Evolutionary conservation across 2,797 vertebrate genomes (phyloP).

Genomic region (Rhadinocentrus ornatus): DNA sequence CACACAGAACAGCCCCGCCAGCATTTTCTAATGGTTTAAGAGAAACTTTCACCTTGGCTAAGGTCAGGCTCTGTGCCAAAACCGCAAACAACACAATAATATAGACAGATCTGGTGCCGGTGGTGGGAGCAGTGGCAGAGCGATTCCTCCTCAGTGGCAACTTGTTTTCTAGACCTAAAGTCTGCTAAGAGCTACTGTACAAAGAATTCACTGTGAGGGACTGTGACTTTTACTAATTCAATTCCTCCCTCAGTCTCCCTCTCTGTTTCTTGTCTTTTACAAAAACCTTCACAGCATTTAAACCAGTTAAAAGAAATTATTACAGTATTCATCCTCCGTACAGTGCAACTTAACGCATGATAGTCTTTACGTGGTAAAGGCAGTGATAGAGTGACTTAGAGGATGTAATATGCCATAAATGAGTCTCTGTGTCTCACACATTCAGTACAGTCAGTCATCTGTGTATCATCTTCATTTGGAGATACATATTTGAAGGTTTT

Average conservation of each 20-base stretch:
- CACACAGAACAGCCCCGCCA: not conserved
- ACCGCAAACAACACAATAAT: constrained; percentile 18
- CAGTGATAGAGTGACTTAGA: constrained; percentile 20
- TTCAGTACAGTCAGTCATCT: not conserved
- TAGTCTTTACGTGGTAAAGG: constrained; percentile 49
- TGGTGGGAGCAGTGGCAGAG: constrained; percentile 1
- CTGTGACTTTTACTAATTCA: constrained; percentile 37
- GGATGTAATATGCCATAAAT: constrained; percentile 34
- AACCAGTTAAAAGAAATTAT: constrained; percentile 42
- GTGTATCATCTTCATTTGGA: not conserved
- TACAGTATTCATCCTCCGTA: constrained; percentile 34
- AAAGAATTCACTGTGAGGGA: constrained; percentile 16
- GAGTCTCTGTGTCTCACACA: constrained; percentile 8
- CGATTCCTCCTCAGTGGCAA: constrained; percentile 10
- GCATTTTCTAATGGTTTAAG: constrained; percentile 19
- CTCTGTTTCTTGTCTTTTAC: constrained; percentile 25
- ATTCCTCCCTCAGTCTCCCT: constrained; percentile 8
- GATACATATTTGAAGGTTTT: not conserved
- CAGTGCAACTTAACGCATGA: constrained; percentile 46
- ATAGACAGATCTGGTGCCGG: not conserved
- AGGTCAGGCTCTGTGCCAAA: constrained; percentile 22
- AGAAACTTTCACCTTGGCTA: constrained; percentile 25
- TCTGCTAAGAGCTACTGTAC: not conserved
- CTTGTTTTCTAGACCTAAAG: constrained; percentile 26
- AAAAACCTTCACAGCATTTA: constrained; percentile 38